A percentile compares a stretch with the other conserved stretches of the same genome.
Evolutionary conservation across 2,113 vertebrate genomes (phyloP).

Genomic region (Pachycephala philippinensis): DNA sequence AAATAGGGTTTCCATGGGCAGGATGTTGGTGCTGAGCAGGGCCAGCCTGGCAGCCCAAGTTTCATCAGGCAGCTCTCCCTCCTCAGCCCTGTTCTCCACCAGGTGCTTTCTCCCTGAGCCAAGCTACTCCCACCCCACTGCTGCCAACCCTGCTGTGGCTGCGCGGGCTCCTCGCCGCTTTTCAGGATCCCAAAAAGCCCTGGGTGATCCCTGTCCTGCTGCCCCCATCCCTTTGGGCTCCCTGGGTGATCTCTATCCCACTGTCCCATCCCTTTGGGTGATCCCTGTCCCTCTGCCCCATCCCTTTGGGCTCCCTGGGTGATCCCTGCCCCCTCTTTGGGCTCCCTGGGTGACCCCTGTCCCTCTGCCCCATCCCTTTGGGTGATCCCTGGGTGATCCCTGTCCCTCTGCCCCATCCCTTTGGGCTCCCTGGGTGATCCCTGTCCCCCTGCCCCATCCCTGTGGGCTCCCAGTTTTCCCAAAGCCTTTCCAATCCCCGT

Average conservation of each 20-base stretch:
- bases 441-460: background rate
- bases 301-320: background rate
- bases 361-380: background rate
- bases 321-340: background rate
- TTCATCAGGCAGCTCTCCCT: background rate
- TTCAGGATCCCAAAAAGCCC: background rate
- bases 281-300: too few species aligned
- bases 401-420: rapidly evolving
- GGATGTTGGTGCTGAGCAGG: background rate
- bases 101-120: background rate
- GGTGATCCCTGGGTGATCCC: background rate
- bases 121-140: background rate
- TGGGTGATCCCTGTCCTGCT: background rate
- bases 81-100: background rate
- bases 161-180: background rate
- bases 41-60: background rate
- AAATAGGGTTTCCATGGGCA: background rate
- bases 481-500: background rate
- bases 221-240: background rate
- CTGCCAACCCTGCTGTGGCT: background rate
- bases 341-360: background rate
- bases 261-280: too few species aligned
- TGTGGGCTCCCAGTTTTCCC: background rate
- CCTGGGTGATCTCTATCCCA: background rate
- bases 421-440: background rate